Percentiles rank a stretch among this genome's conserved stretches.
Conservation (phyloP, 2,113 vertebrate species). For the Poicephalus gulielmi region DNA sequence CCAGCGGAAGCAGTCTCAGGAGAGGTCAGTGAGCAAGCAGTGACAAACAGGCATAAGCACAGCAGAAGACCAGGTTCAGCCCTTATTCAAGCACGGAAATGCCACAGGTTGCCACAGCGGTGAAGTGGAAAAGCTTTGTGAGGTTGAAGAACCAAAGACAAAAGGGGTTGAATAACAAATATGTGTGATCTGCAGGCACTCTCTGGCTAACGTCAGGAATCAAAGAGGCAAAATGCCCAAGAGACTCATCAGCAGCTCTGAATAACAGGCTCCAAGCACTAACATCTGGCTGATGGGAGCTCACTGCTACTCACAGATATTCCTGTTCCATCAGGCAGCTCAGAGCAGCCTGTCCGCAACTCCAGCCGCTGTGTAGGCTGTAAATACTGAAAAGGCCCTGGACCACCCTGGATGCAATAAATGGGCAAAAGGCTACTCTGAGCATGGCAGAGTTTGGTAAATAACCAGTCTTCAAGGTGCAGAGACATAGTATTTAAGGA, state of each 20-base stretch:
- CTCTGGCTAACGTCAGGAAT: neutral
- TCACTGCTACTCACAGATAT: neutral
- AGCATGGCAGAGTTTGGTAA: neutral
- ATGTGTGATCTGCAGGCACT: neutral
- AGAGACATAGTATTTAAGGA: neutral
- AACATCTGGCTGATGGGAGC: slow-evolving; percentile 9
- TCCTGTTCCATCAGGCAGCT: neutral
- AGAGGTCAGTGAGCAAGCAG: fast-evolving
- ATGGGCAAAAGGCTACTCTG: neutral
- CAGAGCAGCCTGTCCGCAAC: slow-evolving; percentile 9
- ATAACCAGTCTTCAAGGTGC: neutral
- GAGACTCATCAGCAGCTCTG: slow-evolving; percentile 1
- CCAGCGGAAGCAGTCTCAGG: fast-evolving
- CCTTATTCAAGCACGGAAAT: neutral
- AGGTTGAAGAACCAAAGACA: slow-evolving; percentile 14
- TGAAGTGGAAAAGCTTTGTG: neutral
- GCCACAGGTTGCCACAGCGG: neutral
- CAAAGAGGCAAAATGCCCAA: neutral
- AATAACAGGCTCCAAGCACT: neutral
- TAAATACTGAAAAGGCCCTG: neutral
- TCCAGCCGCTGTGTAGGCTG: neutral
- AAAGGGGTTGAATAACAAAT: slow-evolving; percentile 23
- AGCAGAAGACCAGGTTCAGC: neutral
- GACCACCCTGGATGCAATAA: neutral
- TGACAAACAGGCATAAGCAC: neutral